Conservation (phyloP, 2,113 vertebrate species). For the rabbit (Oryctolagus cuniculus) region DNA sequence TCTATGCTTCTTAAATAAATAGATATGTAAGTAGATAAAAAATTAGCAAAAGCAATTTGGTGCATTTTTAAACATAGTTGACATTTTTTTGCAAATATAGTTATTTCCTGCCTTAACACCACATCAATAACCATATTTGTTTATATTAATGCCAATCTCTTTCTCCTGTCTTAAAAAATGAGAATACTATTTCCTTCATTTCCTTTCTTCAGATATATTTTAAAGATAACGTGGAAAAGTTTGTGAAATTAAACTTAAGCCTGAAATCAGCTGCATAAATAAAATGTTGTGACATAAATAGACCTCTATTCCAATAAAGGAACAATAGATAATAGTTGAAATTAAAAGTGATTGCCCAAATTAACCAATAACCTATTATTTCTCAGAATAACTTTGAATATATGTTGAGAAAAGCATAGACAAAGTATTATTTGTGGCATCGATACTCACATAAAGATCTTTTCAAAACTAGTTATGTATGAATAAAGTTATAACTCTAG, state of each 20-base stretch:
- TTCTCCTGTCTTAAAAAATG: not conserved
- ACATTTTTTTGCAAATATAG: slow-evolving; percentile 23
- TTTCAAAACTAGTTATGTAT: not conserved
- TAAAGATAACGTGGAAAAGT: not conserved
- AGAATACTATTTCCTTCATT: not conserved
- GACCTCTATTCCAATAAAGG: not conserved
- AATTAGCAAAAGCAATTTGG: not conserved
- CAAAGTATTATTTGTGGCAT: not conserved
- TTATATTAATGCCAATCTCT: slow-evolving; percentile 1
- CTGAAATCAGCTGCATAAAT: not conserved
- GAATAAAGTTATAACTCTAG: not conserved
- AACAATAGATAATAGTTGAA: slow-evolving; percentile 7
- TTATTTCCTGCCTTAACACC: not conserved
- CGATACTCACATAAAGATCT: not conserved
- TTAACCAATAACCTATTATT: not conserved
- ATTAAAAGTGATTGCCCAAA: not conserved
- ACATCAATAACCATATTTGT: not conserved
- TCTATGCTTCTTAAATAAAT: too few relatives aligned
- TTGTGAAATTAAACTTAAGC: slow-evolving; percentile 22
- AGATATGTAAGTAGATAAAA: too few relatives aligned
- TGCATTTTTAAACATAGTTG: slow-evolving; percentile 12
- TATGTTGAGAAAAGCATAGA: not conserved
- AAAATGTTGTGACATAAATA: not conserved
- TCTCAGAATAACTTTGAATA: not conserved
- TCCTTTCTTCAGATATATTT: not conserved